Percentiles rank a stretch among this genome's conserved stretches.
Evolutionary conservation across 2,888 invertebrate species (phyloP).

Genomic region (Drosophila hawaiiensis): DNA sequence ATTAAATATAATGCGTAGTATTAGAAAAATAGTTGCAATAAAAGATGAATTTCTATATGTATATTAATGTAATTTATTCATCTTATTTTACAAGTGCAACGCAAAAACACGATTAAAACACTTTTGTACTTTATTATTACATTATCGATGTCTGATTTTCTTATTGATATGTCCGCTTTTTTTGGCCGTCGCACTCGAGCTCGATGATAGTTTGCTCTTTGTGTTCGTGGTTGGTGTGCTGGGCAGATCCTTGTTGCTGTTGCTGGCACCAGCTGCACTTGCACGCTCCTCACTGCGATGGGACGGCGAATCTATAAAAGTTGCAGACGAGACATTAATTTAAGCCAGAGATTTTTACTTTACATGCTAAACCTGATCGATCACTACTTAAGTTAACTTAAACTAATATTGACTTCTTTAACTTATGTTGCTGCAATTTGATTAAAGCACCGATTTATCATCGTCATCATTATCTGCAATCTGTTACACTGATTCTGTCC

Average conservation of each 20-base stretch:
- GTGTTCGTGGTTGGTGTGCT: conserved; percentile 84
- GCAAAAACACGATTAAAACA: conserved; percentile 29
- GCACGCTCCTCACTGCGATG: conserved; percentile 66
- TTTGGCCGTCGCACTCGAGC: conserved; percentile 86
- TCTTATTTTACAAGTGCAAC: conserved; percentile 27
- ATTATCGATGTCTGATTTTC: conserved; percentile 92
- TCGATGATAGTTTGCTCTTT: conserved; percentile 87
- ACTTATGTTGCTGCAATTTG: not conserved
- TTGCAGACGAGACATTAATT: not conserved
- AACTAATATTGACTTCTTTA: conserved; percentile 12
- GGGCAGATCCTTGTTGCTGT: conserved; percentile 77
- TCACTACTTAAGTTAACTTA: conserved; percentile 24
- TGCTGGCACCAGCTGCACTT: conserved; percentile 44
- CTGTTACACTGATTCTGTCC: conserved; percentile 8
- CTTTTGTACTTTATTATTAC: conserved; percentile 7
- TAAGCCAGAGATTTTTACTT: not conserved
- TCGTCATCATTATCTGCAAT: conserved; percentile 11
- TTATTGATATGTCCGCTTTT: conserved; percentile 92
- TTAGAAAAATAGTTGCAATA: conserved; percentile 26
- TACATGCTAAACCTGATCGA: conserved; percentile 22
- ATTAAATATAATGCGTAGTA: conserved; percentile 28
- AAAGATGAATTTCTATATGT: conserved; percentile 12
- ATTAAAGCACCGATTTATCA: conserved; percentile 2
- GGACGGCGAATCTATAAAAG: conserved; percentile 72
- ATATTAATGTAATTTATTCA: conserved; percentile 16